Conservation (phyloP, 2,113 vertebrate genomes). For the Misgurnus mizolepis region DNA sequence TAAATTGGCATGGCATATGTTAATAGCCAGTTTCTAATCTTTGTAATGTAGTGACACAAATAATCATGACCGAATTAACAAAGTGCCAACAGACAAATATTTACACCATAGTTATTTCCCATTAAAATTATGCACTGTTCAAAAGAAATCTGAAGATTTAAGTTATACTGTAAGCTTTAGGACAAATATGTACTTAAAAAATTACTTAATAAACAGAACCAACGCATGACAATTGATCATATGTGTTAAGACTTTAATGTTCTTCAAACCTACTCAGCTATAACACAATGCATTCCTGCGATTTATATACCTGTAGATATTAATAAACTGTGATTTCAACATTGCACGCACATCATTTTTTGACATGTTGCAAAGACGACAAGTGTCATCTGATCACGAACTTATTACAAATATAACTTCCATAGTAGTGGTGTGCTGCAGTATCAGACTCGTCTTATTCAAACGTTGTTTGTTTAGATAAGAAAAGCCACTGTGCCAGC, state of each 20-base stretch:
- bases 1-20: neutral
- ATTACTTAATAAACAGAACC: neutral
- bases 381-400: slow-evolving; percentile 5
- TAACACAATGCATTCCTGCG: neutral
- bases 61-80: neutral
- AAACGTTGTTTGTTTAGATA: slow-evolving; percentile 1
- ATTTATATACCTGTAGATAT: slow-evolving; percentile 18
- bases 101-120: neutral
- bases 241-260: neutral
- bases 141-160: neutral
- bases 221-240: neutral
- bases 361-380: neutral
- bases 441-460: slow-evolving; percentile 30
- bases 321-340: neutral
- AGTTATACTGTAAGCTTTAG: neutral
- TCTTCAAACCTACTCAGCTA: neutral
- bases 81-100: neutral
- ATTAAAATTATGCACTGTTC: neutral
- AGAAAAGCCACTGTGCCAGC: neutral
- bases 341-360: neutral
- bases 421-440: slow-evolving; percentile 23
- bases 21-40: neutral
- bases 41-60: neutral
- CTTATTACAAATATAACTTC: slow-evolving; percentile 30
- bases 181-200: neutral